These are phyloP conservation scores for Epizoanthus illoricatus DNA, from an alignment of 92 coral and sea anemone genomes.

Conservation along the genomic window DNA sequence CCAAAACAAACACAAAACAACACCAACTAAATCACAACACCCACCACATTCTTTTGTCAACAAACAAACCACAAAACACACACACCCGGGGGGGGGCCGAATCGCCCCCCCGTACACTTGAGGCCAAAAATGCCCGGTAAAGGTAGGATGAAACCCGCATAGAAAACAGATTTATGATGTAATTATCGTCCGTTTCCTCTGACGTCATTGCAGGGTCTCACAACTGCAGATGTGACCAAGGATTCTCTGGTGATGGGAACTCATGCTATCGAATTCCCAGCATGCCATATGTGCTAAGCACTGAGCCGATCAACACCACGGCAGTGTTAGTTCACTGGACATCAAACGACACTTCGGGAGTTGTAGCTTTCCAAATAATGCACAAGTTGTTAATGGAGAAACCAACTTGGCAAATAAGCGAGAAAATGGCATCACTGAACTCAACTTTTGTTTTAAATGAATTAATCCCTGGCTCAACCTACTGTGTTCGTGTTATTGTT, in stretches of 20 bases:
- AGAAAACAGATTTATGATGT: not conserved
- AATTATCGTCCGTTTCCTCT: not conserved
- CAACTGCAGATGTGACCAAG: slow-evolving; percentile 41
- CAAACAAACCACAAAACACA: too few relatives aligned
- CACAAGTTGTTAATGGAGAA: not conserved
- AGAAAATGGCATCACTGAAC: slow-evolving; percentile 2
- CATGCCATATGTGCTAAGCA: slow-evolving; percentile 20
- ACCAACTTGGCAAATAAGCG: slow-evolving; percentile 4
- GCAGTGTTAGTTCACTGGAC: slow-evolving; percentile 44
- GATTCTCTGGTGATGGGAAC: slow-evolving; percentile 49
- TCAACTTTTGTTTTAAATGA: not conserved
- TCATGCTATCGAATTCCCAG: slow-evolving; percentile 28
- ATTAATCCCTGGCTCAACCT: not conserved
- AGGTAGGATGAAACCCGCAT: too few relatives aligned
- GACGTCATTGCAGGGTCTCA: slow-evolving; percentile 41
- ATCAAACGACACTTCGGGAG: slow-evolving; percentile 16
- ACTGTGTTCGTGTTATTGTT: not conserved
- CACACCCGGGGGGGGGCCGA: too few relatives aligned
- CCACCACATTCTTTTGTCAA: too few relatives aligned
- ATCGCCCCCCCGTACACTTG: too few relatives aligned
- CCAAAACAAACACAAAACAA: too few relatives aligned
- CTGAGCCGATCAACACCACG: slow-evolving; percentile 23
- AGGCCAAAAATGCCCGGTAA: too few relatives aligned
- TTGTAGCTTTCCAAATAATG: slow-evolving; percentile 9
- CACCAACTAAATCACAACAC: too few relatives aligned